These are phyloP conservation scores for Prunella strophiata DNA, from an alignment of 2,797 vertebrate species.

Conservation along the genomic window DNA sequence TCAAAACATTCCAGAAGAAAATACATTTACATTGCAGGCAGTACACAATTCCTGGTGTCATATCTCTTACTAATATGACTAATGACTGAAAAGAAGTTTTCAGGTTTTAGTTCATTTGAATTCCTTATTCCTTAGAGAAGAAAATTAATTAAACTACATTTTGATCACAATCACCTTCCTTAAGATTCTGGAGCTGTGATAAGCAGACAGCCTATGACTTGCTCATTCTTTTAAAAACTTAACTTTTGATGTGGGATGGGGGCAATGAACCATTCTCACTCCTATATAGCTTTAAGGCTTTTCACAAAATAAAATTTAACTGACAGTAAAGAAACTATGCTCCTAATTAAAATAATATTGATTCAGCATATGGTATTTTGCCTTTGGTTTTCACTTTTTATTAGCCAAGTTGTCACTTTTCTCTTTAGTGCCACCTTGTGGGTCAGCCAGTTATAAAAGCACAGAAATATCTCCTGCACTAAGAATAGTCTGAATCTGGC, in stretches of 20 bases:
- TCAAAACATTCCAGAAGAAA: neutral
- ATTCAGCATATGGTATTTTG: slow-evolving; percentile 63
- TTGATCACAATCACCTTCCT: slow-evolving; percentile 2
- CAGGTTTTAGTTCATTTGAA: slow-evolving; percentile 25
- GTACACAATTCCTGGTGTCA: neutral
- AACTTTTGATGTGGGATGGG: slow-evolving; percentile 29
- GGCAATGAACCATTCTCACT: slow-evolving; percentile 5
- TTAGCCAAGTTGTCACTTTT: slow-evolving; percentile 73
- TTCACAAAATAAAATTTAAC: slow-evolving; percentile 57
- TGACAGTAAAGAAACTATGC: slow-evolving; percentile 51
- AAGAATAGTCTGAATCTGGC: neutral
- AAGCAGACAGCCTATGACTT: neutral
- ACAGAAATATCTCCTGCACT: neutral
- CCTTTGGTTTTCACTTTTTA: slow-evolving; percentile 66
- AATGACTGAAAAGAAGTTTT: slow-evolving; percentile 19
- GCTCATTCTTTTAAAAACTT: slow-evolving; percentile 35
- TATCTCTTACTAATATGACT: neutral
- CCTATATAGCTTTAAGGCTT: slow-evolving; percentile 41
- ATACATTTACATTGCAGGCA: neutral
- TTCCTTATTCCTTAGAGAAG: slow-evolving; percentile 20
- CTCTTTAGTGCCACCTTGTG: slow-evolving; percentile 84
- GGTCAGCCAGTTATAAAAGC: slow-evolving; percentile 64
- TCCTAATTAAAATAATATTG: slow-evolving; percentile 68
- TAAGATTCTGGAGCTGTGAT: slow-evolving; percentile 7
- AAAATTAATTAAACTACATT: slow-evolving; percentile 50